These are phyloP conservation scores for Aphelocoma californica DNA, from an alignment of 2,797 vertebrate species.

Conservation along the genomic window DNA sequence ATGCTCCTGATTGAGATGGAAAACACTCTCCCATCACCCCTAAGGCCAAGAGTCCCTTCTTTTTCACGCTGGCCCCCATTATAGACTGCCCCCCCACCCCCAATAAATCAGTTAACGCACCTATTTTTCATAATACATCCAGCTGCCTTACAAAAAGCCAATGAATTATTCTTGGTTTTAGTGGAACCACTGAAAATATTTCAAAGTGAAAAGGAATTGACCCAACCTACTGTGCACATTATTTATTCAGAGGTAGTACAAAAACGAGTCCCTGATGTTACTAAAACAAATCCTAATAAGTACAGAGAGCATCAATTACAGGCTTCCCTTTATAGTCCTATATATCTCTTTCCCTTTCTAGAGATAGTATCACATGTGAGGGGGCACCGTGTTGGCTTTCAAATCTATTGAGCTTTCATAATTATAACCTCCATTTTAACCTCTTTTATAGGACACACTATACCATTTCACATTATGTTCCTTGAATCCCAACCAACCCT, in stretches of 20 bases:
- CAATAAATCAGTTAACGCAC: slow-evolving; percentile 48
- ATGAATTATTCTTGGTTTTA: slow-evolving; percentile 72
- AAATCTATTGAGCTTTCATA: slow-evolving; percentile 66
- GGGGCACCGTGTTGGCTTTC: slow-evolving; percentile 45
- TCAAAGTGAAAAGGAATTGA: slow-evolving; percentile 72
- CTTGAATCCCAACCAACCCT: slow-evolving; percentile 48
- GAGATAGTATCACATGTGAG: slow-evolving; percentile 41
- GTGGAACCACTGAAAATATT: slow-evolving; percentile 58
- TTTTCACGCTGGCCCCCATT: background rate
- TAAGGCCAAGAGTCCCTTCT: slow-evolving; percentile 41
- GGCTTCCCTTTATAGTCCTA: slow-evolving; percentile 62
- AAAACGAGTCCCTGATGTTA: slow-evolving; percentile 73
- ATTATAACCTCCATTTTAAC: slow-evolving; percentile 65
- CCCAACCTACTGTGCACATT: slow-evolving; percentile 70
- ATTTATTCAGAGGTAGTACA: slow-evolving; percentile 75
- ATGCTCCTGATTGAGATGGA: slow-evolving; percentile 47
- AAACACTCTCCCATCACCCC: slow-evolving; percentile 52
- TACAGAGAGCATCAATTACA: slow-evolving; percentile 66
- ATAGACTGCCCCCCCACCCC: background rate
- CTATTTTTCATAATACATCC: slow-evolving; percentile 50
- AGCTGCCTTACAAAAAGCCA: slow-evolving; percentile 45
- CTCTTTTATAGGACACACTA: slow-evolving; percentile 52
- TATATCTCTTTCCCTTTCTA: slow-evolving; percentile 60
- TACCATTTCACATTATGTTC: slow-evolving; percentile 25
- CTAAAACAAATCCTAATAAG: slow-evolving; percentile 74